Evolutionary conservation across 2,113 vertebrate genomes (phyloP).

Genomic region (Cichladusa arquata): DNA sequence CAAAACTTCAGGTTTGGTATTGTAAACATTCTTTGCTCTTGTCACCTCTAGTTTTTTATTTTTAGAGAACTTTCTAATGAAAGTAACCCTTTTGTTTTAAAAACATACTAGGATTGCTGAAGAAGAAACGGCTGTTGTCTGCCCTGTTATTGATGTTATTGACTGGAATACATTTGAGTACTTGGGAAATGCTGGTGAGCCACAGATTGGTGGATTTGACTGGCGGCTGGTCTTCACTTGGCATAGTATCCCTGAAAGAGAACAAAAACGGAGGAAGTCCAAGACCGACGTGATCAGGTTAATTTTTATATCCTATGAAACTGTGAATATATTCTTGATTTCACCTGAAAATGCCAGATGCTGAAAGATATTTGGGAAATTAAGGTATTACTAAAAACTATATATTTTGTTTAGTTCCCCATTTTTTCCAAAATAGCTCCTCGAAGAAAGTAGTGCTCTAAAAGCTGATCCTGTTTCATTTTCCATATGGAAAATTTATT

Average conservation of each 20-base stretch:
- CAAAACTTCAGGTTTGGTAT: neutral
- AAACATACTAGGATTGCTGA: conserved; percentile 84
- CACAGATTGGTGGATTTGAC: conserved; percentile 95
- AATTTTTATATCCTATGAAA: neutral
- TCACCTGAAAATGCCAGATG: neutral
- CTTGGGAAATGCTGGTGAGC: conserved; percentile 89
- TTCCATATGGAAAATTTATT: neutral
- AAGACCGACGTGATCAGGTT: conserved; percentile 91
- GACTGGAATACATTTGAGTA: conserved; percentile 98
- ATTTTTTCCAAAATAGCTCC: neutral
- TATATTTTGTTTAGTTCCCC: neutral
- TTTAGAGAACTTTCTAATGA: neutral
- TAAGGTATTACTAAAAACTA: neutral
- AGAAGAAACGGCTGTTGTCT: conserved; percentile 89
- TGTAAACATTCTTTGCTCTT: neutral
- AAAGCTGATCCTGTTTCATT: neutral
- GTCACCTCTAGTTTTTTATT: neutral
- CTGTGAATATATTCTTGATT: neutral
- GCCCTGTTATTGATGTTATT: conserved; percentile 95
- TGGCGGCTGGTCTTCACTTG: conserved; percentile 97
- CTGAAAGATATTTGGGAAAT: neutral
- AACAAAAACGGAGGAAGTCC: conserved; percentile 81
- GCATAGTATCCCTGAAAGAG: conserved; percentile 84
- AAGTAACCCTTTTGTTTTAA: conserved; percentile 1
- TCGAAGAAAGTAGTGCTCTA: neutral